Evolutionary conservation across 2,797 vertebrate genomes (phyloP).

Genomic region (Amazona finschi): DNA sequence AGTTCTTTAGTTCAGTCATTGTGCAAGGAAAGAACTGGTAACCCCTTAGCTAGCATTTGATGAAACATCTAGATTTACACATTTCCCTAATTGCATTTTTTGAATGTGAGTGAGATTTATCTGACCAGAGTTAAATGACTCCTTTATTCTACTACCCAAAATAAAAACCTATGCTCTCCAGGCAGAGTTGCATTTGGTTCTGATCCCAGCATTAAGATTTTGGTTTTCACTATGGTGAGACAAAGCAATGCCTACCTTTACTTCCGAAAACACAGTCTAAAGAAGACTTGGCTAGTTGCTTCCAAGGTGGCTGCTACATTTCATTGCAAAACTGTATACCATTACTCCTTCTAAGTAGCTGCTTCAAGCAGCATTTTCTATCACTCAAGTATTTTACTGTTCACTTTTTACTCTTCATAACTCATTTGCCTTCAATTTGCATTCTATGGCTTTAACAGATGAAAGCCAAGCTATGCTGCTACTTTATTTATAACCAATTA

Average conservation of each 20-base stretch:
- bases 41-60: conserved; percentile 79
- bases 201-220: conserved; percentile 3
- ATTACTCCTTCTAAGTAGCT: conserved; percentile 30
- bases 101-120: conserved; percentile 78
- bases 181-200: conserved; percentile 46
- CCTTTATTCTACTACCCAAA: conserved; percentile 73
- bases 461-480: conserved; percentile 51
- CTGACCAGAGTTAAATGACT: conserved; percentile 77
- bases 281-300: conserved; percentile 26
- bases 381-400: conserved; percentile 12
- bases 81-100: conserved; percentile 83
- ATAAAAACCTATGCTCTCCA: conserved; percentile 53
- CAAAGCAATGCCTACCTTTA: conserved; percentile 43
- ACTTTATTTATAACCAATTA: conserved; percentile 80
- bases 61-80: conserved; percentile 85
- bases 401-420: conserved; percentile 26
- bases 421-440: conserved; percentile 36
- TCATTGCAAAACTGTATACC: conserved; percentile 27
- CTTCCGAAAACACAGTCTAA: conserved; percentile 45
- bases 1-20: conserved; percentile 84
- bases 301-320: conserved; percentile 52
- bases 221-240: conserved; percentile 28
- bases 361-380: conserved; percentile 30
- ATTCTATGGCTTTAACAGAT: conserved; percentile 35
- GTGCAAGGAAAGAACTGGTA: conserved; percentile 77